phyloP scores from a whole-genome alignment of 2,113 vertebrate genomes.

The Actinemys pallida region DNA sequence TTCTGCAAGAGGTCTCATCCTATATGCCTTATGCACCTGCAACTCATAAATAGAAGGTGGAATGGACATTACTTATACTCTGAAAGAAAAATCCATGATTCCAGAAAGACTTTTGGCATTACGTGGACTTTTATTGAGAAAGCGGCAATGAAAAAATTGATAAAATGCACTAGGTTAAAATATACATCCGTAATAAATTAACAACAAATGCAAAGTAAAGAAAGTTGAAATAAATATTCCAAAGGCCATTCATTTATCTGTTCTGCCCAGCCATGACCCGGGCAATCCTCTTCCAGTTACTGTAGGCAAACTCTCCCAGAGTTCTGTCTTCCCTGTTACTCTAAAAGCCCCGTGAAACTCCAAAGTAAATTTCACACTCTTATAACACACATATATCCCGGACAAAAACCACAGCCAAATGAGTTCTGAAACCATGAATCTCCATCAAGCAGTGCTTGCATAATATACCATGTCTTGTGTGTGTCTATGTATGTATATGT shows the following conservation, averaged over 20 bases:
- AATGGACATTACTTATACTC: slow-evolving; percentile 44
- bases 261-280: background rate
- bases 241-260: background rate
- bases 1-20: slow-evolving; percentile 1
- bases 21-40: slow-evolving; percentile 43
- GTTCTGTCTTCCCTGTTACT: background rate
- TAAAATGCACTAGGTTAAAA: slow-evolving; percentile 14
- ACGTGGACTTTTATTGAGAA: slow-evolving; percentile 17
- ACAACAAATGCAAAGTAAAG: background rate
- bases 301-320: background rate
- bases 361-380: background rate
- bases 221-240: background rate
- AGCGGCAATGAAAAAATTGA: slow-evolving; percentile 18
- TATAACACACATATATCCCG: background rate
- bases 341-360: background rate
- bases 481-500: background rate
- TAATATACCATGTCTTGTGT: background rate
- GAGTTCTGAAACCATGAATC: background rate
- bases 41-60: slow-evolving; percentile 26
- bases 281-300: background rate
- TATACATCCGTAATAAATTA: background rate
- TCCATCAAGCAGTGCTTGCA: slow-evolving; percentile 4
- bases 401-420: background rate
- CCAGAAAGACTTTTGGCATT: slow-evolving; percentile 26
- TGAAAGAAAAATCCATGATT: background rate